A percentile compares a stretch with the other conserved stretches of the same genome.
Conservation (phyloP, 1,140 invertebrate genomes). For the Camponotus vicinus region DNA sequence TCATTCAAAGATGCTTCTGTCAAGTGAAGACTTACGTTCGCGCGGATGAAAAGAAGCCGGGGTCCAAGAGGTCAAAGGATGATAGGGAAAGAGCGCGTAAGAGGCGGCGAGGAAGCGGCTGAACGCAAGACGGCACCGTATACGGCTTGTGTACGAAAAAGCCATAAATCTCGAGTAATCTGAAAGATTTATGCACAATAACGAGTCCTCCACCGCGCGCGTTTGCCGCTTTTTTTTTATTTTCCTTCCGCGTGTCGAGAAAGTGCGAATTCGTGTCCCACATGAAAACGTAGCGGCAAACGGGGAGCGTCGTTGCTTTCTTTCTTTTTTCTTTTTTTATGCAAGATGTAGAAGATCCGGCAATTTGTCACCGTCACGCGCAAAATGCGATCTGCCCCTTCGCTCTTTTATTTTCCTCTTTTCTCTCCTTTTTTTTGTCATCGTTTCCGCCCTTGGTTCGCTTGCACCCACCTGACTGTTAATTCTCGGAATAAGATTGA, state of each 20-base stretch:
- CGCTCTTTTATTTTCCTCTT: not conserved
- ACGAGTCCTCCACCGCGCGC: constrained; percentile 6
- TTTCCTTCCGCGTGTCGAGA: constrained; percentile 6
- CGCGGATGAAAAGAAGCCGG: constrained; percentile 17
- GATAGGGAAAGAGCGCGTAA: not conserved
- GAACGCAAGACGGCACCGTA: not conserved
- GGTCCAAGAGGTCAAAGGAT: not conserved
- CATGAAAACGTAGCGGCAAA: not conserved
- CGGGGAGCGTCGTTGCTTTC: not conserved
- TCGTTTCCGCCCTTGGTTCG: not conserved
- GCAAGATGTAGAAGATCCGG: not conserved
- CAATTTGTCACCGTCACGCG: constrained; percentile 50
- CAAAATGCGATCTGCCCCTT: not conserved
- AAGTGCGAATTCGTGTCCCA: constrained; percentile 44
- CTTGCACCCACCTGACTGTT: constrained; percentile 41
- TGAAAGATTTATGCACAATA: constrained; percentile 54
- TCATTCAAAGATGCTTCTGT: constrained; percentile 3
- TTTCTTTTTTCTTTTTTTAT: not conserved
- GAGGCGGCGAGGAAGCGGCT: not conserved
- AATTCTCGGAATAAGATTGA: constrained; percentile 52
- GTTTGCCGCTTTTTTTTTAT: not conserved
- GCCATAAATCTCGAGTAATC: constrained; percentile 52
- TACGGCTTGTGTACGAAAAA: not conserved
- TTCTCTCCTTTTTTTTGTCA: not conserved
- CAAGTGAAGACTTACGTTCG: constrained; percentile 12